Evolutionary conservation across 2,888 invertebrate species (phyloP).

Genomic region (Teinopalpus imperialis): DNA sequence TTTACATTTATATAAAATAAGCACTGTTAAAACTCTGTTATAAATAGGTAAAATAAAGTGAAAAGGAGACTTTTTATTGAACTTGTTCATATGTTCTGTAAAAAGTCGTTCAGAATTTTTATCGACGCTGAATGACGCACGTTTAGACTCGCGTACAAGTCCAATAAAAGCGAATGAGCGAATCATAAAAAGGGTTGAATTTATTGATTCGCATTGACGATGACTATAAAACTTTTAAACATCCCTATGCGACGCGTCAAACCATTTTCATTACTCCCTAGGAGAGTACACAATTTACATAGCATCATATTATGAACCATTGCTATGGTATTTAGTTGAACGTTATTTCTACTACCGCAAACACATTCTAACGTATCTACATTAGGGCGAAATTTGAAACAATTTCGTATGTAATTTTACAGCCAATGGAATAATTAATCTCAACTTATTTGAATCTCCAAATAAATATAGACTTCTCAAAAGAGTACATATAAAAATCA

Average conservation of each 20-base stretch:
- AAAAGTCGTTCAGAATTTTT: constrained; percentile 65
- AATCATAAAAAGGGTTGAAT: constrained; percentile 78
- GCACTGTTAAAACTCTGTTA: constrained; percentile 7
- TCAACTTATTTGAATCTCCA: too few species aligned
- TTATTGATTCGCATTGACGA: constrained; percentile 76
- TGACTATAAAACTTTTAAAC: constrained; percentile 45
- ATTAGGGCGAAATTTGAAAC: too few species aligned
- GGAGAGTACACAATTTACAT: constrained; percentile 63
- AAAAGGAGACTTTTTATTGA: constrained; percentile 20
- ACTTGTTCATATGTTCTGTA: constrained; percentile 49
- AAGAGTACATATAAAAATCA: too few species aligned
- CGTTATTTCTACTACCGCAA: constrained; percentile 15
- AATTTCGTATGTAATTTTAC: constrained; percentile 2
- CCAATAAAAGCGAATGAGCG: constrained; percentile 73
- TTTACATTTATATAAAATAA: too few species aligned
- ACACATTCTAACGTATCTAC: constrained; percentile 11
- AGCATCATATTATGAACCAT: constrained; percentile 60
- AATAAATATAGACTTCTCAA: too few species aligned
- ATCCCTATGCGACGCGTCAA: constrained; percentile 28
- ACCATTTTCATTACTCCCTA: constrained; percentile 26
- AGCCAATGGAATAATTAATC: constrained; percentile 19
- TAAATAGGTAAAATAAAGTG: constrained; percentile 21
- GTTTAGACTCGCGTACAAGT: constrained; percentile 62
- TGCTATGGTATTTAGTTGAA: constrained; percentile 48
- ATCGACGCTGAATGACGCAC: constrained; percentile 69